phyloP scores from a whole-genome alignment of 1,140 invertebrate genomes.

The Limonius californicus region DNA sequence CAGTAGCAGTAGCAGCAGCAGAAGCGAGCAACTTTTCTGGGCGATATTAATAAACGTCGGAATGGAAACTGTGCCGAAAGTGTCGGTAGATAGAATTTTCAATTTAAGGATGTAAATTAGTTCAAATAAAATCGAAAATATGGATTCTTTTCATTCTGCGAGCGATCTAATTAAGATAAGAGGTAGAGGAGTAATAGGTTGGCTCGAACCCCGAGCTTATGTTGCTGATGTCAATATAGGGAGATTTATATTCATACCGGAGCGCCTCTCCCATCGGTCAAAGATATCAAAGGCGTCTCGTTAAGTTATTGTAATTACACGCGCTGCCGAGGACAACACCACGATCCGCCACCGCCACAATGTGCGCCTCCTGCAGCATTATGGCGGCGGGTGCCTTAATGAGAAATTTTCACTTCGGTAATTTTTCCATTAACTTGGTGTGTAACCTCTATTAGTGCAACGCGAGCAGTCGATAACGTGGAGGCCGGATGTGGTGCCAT shows the following conservation, averaged over 20 bases:
- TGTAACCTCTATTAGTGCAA: constrained; percentile 12
- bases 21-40: not conserved
- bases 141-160: constrained; percentile 44
- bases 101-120: constrained; percentile 45
- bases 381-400: constrained; percentile 5
- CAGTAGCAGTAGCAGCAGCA: too few relatives aligned
- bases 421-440: constrained; percentile 16
- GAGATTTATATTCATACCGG: constrained; percentile 19
- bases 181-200: constrained; percentile 16
- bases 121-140: constrained; percentile 45
- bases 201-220: constrained; percentile 19
- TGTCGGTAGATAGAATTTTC: constrained; percentile 34
- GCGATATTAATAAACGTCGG: constrained; percentile 14
- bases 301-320: constrained; percentile 18
- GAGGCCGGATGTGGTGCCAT: not conserved
- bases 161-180: constrained; percentile 43
- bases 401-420: constrained; percentile 16
- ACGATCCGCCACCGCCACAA: not conserved
- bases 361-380: constrained; percentile 11
- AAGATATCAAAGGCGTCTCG: constrained; percentile 16
- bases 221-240: constrained; percentile 18
- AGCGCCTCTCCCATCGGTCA: constrained; percentile 16
- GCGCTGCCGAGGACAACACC: constrained; percentile 10
- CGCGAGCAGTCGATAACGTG: constrained; percentile 3
- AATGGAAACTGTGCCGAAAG: constrained; percentile 6